Evolutionary conservation across 2,888 invertebrate genomes (phyloP), one percentile per base, ranked within the genome.

Genomic region (Augiades crinisus): DNA sequence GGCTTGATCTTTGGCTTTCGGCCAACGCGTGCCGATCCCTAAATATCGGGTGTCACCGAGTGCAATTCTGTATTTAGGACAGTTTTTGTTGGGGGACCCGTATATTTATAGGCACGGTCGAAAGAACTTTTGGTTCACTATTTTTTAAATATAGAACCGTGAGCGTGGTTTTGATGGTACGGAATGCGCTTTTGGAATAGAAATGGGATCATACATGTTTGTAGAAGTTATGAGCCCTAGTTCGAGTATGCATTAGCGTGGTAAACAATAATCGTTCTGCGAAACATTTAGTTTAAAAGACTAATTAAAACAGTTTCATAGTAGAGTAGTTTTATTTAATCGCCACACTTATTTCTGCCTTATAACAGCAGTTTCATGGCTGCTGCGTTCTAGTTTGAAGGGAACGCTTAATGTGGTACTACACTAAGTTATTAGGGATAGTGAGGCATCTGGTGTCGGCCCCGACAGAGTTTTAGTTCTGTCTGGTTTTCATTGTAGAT

Each of bases 31-130:
- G 75, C 78, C 74, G 77, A 75, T 79, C 77, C 68, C 69, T 76
- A 82, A 81, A 85, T 83, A 81, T 75, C 63, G 55, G 50, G 53
- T 82, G 85, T 85, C 82, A 68, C 78, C 49, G 49, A 66, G 49
- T 81, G 81, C 82, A 76, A 77, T 81, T 79, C 78, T 76, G 79
- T 74, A 85, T 85, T 78, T 75, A 80, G 83, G 80, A 78, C 82
- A 74, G 68, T 73, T 81, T 50, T 81, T 76, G 72, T 77, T 74
- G 77, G 82, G 81, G 83, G 78, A 75, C 55, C 36, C n/a, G 44
- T 57, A 21, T 67, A 64, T 64, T 63, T 62, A 59, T 58, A 56
- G 63, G 55, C 40, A 37, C 50, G 49, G 62, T 59, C 51, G 34
- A 56, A 54, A 54, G 56, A 56, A 56, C 50, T 52, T 41, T 41